A percentile compares a stretch with the other conserved stretches of the same genome.
phyloP scores from a whole-genome alignment of 2,888 invertebrate species.

The Ophion costatus region DNA sequence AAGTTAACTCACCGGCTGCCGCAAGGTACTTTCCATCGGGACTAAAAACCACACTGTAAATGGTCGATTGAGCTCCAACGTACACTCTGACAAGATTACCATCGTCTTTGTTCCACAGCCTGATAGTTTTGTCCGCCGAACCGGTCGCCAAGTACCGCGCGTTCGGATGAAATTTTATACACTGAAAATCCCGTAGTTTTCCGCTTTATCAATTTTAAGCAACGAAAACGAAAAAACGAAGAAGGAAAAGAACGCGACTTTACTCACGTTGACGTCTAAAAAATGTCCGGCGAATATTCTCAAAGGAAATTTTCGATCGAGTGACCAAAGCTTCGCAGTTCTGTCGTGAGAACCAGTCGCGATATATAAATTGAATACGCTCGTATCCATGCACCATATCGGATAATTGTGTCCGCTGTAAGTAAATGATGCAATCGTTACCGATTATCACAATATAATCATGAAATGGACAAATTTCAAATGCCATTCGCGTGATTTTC shows the following conservation, averaged over 20 bases:
- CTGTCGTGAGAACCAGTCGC: constrained; percentile 92
- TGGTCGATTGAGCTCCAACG: constrained; percentile 90
- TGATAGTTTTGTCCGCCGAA: constrained; percentile 94
- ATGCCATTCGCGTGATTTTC: not conserved
- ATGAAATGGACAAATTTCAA: not conserved
- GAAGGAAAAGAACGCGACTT: not conserved
- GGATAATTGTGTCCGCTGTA: constrained; percentile 93
- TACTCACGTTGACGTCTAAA: constrained; percentile 92
- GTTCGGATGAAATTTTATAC: constrained; percentile 96
- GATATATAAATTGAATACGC: constrained; percentile 87
- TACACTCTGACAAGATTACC: constrained; percentile 93
- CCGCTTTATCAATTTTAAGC: not conserved
- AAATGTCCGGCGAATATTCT: constrained; percentile 95
- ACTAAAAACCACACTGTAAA: constrained; percentile 92
- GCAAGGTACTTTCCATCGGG: constrained; percentile 93
- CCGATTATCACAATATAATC: constrained; percentile 2
- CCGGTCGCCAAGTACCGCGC: constrained; percentile 95
- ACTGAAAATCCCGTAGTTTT: constrained; percentile 83
- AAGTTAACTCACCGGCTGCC: constrained; percentile 88
- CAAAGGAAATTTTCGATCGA: constrained; percentile 92
- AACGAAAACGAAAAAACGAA: not conserved
- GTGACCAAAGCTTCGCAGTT: constrained; percentile 92
- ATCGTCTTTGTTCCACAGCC: constrained; percentile 94
- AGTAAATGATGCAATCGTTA: constrained; percentile 67
- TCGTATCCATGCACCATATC: constrained; percentile 94